Base-by-base conservation (phyloP, 2,113 vertebrate species). In the Tautogolabrus adspersus region DNA sequence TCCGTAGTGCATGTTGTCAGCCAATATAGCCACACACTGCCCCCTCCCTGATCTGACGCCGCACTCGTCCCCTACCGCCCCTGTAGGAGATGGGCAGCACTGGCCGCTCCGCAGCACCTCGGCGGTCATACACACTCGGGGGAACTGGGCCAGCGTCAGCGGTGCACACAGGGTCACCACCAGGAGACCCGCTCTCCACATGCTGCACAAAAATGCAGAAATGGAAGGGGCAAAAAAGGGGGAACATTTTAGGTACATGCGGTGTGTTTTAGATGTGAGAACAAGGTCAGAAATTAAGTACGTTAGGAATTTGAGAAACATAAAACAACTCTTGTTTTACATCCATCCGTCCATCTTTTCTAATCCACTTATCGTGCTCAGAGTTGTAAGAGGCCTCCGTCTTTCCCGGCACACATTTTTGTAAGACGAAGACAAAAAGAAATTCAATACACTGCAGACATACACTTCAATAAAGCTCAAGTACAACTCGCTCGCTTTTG, bases 81-180 rank as follows among this genome's bases (percentile, higher is more conserved):
- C 95, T 3, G 89, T 87, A 0, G 94, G 94, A 26, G 97, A 96
- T 10, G 96, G 97, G 80, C 97, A 99, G 42, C 97, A 99, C 86
- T 94, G 92, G 8, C 96, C 95, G 0, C 92, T 96, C 51, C 46
- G 88, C 60, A 99, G 87, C 3, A 94, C 92, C 54, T 94, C 94
- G 0, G 87, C 22, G 0, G 93, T 96, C n/a, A 94, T 77, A 0
- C 97, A 99, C 49, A 96, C 92, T 0, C 96, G 89, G 3, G 98
- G 97, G 34, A 99, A 99, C 58, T 99, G 98, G 60, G 95, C 95
- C 47, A 82, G 16, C 0, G 90, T 8, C 16, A 69, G 58, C 56
- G 73, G 65, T 9, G 91, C 73, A 19, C 93, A 75, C 8, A 90
- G 42, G 1, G 55, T 54, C 60, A 89, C 57, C 83, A 87, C 74